Evolutionary conservation across 2,113 vertebrate species (phyloP), one percentile per base, ranked within the genome.

Genomic region (Orycteropus afer): DNA sequence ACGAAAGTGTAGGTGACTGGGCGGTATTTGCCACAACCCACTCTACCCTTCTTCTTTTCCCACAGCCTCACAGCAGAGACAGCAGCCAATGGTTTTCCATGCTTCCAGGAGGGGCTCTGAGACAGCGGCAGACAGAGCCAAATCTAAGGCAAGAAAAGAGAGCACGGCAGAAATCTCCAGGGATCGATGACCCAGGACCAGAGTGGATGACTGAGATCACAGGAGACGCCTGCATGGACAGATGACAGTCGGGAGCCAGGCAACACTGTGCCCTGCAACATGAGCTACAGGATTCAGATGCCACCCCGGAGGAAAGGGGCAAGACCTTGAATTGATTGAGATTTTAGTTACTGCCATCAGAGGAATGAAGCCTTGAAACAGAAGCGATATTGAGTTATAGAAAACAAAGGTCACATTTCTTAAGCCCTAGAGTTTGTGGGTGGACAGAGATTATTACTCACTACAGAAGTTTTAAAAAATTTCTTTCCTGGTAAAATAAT

Each of bases 41-140:
- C 8, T 25, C 34, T 2, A 7, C 7, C 1, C 13, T 7, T 25
- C 5, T 22, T 2, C 17, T 6, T 0, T 10, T 23, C 37, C 9
- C 15, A 40, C 12, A n/a, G 10, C 27, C 76, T 76, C 20, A 42
- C 63, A 59, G 4, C 9, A 76, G 77, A 14, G 45, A 90, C 15
- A 65, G 27, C 10, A 78, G 2, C 18, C 61, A 25, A 4, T 10
- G 12, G 14, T 25, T 80, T 47, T 29, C 32, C 67, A n/a, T 29
- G 20, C 3, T 67, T 42, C 37, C 73, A 73, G 23, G 12, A 53
- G 20, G 9, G 7, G 3, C 29, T 90, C 22, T 63, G 42, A 76
- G 3, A 79, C 18, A 85, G 63, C 34, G 14, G 51, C 6, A 23
- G 3, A 82, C 20, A 74, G n/a, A n/a, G 25, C 2, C 15, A 77